These are phyloP conservation scores for Rotaria sp. DNA, from an alignment of 2,888 invertebrate species.

Conservation along the genomic window DNA sequence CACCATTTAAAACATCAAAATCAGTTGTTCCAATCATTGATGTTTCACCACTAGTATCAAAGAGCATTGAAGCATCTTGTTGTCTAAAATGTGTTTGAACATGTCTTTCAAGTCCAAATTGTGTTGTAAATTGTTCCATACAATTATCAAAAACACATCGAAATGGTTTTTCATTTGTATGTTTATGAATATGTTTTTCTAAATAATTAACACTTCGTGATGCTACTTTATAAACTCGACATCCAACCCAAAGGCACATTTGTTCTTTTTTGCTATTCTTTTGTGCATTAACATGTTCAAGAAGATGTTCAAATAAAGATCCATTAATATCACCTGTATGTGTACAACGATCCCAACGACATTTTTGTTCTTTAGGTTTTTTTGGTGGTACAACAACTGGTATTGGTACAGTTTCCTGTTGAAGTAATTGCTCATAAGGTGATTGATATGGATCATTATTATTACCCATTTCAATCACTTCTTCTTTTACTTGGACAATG, in stretches of 20 bases:
- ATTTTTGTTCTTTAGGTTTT: constrained; percentile 19
- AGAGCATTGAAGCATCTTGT: background rate
- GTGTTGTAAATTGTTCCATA: constrained; percentile 1
- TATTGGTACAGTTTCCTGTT: background rate
- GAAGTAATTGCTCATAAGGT: background rate
- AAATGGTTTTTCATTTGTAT: constrained; percentile 18
- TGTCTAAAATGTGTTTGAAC: constrained; percentile 19
- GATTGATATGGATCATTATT: background rate
- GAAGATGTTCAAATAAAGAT: constrained; percentile 17
- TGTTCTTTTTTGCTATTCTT: constrained; percentile 7
- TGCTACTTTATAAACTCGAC: background rate
- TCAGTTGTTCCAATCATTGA: background rate
- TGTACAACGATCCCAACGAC: constrained; percentile 10
- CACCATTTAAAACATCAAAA: background rate
- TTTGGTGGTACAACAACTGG: background rate
- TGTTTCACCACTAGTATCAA: background rate
- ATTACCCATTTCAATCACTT: background rate
- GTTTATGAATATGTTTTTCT: constrained; percentile 27
- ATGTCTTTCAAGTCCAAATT: constrained; percentile 19
- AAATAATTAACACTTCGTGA: constrained; percentile 1
- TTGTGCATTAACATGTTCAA: constrained; percentile 15
- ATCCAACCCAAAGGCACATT: constrained; percentile 20
- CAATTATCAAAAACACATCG: constrained; percentile 14
- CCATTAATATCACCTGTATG: constrained; percentile 16
- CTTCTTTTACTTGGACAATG: background rate